Percentiles rank a stretch among this genome's conserved stretches.
Evolutionary conservation across 2,888 invertebrate genomes (phyloP).

Genomic region (Pyrrhia umbra): DNA sequence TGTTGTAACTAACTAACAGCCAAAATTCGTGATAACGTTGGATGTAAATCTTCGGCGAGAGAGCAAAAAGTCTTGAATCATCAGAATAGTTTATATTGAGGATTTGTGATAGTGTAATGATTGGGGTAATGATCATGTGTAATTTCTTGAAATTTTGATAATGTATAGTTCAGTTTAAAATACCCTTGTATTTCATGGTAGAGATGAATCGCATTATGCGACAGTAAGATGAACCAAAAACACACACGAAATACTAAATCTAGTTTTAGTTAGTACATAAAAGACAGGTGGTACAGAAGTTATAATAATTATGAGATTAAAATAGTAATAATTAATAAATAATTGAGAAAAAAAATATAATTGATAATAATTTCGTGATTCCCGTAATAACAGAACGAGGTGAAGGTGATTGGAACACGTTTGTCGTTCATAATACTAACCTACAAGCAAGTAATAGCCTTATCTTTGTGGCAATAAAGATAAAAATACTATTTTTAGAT

Average conservation of each 20-base stretch:
- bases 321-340: slow-evolving; percentile 15
- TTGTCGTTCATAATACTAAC: slow-evolving; percentile 20
- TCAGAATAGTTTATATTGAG: too few species aligned
- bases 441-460: slow-evolving; percentile 38
- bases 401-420: slow-evolving; percentile 45
- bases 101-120: too few species aligned
- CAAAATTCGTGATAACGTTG: too few species aligned
- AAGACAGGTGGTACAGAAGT: neutral
- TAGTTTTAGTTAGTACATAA: neutral
- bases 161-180: neutral
- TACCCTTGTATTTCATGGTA: neutral
- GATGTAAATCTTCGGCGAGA: too few species aligned
- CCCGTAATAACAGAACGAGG: slow-evolving; percentile 48
- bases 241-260: too few species aligned
- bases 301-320: neutral
- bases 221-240: neutral
- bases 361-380: slow-evolving; percentile 49
- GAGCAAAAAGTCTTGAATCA: too few species aligned
- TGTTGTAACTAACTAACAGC: too few species aligned
- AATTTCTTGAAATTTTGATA: neutral
- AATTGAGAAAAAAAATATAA: too few species aligned
- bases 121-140: neutral
- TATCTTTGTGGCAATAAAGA: slow-evolving; percentile 55
- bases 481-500: slow-evolving; percentile 51
- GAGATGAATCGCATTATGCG: neutral